These are phyloP conservation scores for Calidris pygmaea DNA, from an alignment of 2,113 vertebrate species.

Conservation along the genomic window DNA sequence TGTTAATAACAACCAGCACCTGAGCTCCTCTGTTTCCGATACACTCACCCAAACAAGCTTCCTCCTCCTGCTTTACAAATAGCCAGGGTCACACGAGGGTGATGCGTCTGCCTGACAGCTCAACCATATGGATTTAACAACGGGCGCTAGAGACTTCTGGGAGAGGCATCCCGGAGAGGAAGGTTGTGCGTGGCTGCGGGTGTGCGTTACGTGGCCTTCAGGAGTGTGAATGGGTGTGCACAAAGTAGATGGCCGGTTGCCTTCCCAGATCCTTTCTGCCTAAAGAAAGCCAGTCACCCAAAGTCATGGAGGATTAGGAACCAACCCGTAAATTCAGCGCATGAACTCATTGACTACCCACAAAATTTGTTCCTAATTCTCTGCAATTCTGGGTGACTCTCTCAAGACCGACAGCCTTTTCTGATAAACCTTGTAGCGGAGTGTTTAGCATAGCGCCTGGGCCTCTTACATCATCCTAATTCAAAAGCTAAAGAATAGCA, in stretches of 20 bases:
- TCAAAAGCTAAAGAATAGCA: conserved; percentile 54
- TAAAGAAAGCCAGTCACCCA: not conserved
- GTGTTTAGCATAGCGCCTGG: not conserved
- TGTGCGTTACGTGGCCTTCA: accelerated
- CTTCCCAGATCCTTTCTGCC: not conserved
- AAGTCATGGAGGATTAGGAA: not conserved
- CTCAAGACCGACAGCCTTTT: not conserved
- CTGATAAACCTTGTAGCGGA: not conserved
- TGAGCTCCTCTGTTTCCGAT: not conserved
- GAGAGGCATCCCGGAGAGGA: not conserved
- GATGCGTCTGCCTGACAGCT: not conserved
- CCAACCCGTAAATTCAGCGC: not conserved
- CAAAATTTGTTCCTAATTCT: not conserved
- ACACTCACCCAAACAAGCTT: not conserved
- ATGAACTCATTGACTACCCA: not conserved
- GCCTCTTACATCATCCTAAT: conserved; percentile 51
- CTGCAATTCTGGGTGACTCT: not conserved
- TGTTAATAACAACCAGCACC: not conserved
- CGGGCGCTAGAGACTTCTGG: not conserved
- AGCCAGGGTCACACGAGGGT: not conserved
- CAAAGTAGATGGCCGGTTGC: not conserved
- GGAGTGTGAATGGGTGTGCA: not conserved
- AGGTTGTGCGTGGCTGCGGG: accelerated
- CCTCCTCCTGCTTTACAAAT: not conserved
- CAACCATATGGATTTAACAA: not conserved